phyloP scores from a whole-genome alignment of 2,113 vertebrate species.

The Chiloscyllium plagiosum region DNA sequence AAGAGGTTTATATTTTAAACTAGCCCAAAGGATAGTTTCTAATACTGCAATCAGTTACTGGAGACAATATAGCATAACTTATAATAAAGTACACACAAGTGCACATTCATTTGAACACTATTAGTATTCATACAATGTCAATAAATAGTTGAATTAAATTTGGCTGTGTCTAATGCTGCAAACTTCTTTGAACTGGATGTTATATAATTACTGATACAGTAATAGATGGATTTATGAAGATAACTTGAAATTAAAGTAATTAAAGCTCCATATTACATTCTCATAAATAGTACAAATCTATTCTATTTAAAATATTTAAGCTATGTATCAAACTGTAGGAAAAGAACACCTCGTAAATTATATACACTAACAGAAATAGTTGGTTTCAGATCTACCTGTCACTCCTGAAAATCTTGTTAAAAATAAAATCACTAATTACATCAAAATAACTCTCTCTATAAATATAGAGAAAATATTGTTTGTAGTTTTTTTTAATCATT shows the following conservation, averaged over 20 bases:
- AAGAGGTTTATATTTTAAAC: neutral
- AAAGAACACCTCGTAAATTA: neutral
- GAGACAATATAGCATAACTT: neutral
- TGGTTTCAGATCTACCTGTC: neutral
- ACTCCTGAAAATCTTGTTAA: neutral
- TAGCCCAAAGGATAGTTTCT: neutral
- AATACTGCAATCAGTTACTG: neutral
- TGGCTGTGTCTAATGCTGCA: neutral
- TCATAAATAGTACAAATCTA: slow-evolving; percentile 17
- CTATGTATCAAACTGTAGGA: neutral
- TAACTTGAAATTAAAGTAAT: slow-evolving; percentile 10
- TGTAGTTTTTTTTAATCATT: neutral
- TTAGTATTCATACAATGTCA: neutral
- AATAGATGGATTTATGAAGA: neutral
- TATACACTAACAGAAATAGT: neutral
- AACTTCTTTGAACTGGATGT: neutral
- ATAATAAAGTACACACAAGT: slow-evolving; percentile 33
- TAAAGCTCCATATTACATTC: slow-evolving; percentile 2
- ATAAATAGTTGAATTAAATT: slow-evolving; percentile 29
- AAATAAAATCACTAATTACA: neutral
- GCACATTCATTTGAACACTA: slow-evolving; percentile 26
- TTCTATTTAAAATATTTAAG: neutral
- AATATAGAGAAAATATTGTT: neutral
- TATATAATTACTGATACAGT: slow-evolving; percentile 29
- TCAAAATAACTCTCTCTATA: neutral